Evolutionary conservation across 2,113 vertebrate species (phyloP), one percentile per base, ranked within the genome.

Genomic region (Cercocebus atys): DNA sequence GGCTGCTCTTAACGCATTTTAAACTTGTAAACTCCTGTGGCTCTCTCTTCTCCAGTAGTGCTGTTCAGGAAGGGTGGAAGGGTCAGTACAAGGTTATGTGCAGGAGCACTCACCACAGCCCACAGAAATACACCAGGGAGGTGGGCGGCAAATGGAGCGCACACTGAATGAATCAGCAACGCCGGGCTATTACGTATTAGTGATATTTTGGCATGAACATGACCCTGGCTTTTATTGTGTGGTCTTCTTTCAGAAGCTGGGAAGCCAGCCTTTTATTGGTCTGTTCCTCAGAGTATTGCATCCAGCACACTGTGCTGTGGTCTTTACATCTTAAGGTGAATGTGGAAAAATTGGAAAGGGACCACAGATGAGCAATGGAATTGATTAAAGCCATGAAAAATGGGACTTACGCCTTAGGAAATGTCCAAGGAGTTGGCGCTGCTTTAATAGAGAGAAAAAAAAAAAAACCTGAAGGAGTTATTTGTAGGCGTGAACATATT

Each of bases 331-430:
- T 93, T 85, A 55, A 96, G 57, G 45, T 90, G 32, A 78, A 66
- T 81, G 70, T 94, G 75, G 25, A 85, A 84, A 95, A 94, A 96
- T 92, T 95, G 89, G 75, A 96, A 97, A 95, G 95, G 88, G 79
- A 92, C 55, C 68, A 76, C 47, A 50, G 73, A 80, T 76, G 91
- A 97, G 75, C 70, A 97, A 66, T 97, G 89, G 93, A 86, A 87
- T 94, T 96, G 92, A 97, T 95, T 95, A 94, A 97, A 97, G 47
- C 35, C 64, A 75, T 79, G 88, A 83, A 87, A 88, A 95, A 87
- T 50, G 89, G 64, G 66, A 86, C 79, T 88, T 68, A 27, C 11
- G n/a, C 6, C 30, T 96, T 96, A 47, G n/a, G 45, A 72, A 27
- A 50, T 79, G 64, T 96, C 78, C 57, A 47, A 97, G 78, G 68